Base-by-base conservation (phyloP, 2,888 invertebrate genomes). In the Myathropa florea region DNA sequence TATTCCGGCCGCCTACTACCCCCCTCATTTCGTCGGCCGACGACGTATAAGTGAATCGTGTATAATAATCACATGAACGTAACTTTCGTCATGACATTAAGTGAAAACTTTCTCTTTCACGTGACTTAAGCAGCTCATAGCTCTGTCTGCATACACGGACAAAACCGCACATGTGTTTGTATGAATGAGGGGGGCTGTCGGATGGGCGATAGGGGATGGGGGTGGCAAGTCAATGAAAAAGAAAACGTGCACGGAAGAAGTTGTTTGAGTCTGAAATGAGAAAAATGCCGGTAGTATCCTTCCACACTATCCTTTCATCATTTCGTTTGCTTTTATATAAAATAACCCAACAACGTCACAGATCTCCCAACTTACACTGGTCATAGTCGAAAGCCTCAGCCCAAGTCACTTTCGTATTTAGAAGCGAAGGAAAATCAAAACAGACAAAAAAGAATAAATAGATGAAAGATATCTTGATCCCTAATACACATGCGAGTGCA, bases 41-140 rank as follows among this genome's bases (percentile, higher is more conserved):
- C 46, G 30, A 33, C 65, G 73, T 59, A 83, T 86, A 83, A 86
- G 82, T 85, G 85, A 85, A 72, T 85, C 68, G 85, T 81, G 85
- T 85, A 85, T 86, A 86, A 86, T 86, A 83, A 86, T 86, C 86
- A 86, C 83, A 86, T 83, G 85, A 86, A 83, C 86, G 86, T 86
- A 83, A 83, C 86, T 83, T 86, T 86, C 83, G 78, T 86, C 86
- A 78, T 86, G 86, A 86, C 83, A 86, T 86, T 83, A 86, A 86
- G 86, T 86, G 86, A 87, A 87, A 87, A 87, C 87, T 87, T 87
- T 87, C 87, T 76, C 87, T 87, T 87, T 87, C 87, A 87, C 87
- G 79, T 87, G 87, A 80, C 87, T 79, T 83, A 57, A 86, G 71
- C 23, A 24, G 68, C 77, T 76, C 18, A 33, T 46, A 18, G 39